Evolutionary conservation across 1,140 invertebrate genomes (phyloP).

Genomic region (Euschistus heros): DNA sequence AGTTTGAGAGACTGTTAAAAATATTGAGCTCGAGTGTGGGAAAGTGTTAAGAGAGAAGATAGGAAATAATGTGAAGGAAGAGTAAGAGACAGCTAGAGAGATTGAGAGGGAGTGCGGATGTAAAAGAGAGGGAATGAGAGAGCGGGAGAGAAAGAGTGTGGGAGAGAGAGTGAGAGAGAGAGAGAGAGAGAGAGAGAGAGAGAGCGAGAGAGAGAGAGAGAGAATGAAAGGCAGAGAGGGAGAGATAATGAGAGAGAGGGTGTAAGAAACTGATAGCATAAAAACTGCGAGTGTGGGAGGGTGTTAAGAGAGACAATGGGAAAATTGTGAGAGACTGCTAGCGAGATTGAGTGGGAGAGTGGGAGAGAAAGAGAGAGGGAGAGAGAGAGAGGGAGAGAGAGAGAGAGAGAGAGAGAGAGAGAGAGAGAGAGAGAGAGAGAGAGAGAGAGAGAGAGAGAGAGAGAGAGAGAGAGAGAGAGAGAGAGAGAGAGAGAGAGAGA

Average conservation of each 20-base stretch:
- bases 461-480: background rate
- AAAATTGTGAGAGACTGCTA: no score
- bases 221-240: background rate
- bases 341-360: background rate
- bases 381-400: background rate
- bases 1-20: background rate
- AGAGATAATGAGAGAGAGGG: background rate
- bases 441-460: background rate
- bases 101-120: slow-evolving; percentile 16
- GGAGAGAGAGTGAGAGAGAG: background rate
- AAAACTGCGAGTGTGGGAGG: no score
- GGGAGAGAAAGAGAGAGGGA: background rate
- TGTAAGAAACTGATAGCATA: no score
- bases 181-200: background rate
- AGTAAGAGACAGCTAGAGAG: slow-evolving; percentile 10
- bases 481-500: background rate
- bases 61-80: slow-evolving; percentile 5
- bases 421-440: background rate
- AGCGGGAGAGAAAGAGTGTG: background rate
- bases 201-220: background rate
- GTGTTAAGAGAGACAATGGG: no score
- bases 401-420: background rate
- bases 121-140: slow-evolving; percentile 6
- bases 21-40: slow-evolving; percentile 12
- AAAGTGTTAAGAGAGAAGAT: background rate